These are phyloP conservation scores for Lypha dubia DNA, from an alignment of 2,888 invertebrate genomes.

Conservation along the genomic window DNA sequence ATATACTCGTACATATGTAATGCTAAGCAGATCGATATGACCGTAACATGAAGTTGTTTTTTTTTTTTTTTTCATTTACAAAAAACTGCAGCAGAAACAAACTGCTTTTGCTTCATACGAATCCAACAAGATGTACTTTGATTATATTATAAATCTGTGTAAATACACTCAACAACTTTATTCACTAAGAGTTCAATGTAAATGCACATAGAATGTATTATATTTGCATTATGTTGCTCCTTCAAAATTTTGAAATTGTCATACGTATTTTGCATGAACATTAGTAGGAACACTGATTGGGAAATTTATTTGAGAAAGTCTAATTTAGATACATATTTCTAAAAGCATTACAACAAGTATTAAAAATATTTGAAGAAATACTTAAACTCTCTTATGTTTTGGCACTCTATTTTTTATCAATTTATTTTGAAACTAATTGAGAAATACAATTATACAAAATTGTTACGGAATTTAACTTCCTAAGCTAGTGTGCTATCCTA, in stretches of 20 bases:
- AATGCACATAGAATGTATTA: neutral
- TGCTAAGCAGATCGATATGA: neutral
- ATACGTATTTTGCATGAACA: neutral
- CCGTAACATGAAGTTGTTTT: too few relatives aligned
- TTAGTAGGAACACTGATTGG: too few relatives aligned
- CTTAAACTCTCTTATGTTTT: too few relatives aligned
- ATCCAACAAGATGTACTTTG: neutral
- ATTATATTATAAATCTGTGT: neutral
- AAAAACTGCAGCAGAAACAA: neutral
- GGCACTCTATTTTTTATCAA: too few relatives aligned
- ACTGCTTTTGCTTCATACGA: neutral
- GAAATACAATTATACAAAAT: neutral
- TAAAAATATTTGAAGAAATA: too few relatives aligned
- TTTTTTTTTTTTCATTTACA: neutral
- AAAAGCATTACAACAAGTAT: too few relatives aligned
- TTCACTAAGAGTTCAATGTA: neutral
- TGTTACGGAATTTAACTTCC: neutral
- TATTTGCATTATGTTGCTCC: neutral
- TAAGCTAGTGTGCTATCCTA: neutral
- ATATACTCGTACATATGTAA: too few relatives aligned
- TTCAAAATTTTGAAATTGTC: neutral
- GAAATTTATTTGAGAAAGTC: too few relatives aligned
- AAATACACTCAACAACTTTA: neutral
- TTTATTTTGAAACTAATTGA: too few relatives aligned
- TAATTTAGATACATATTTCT: too few relatives aligned